Evolutionary conservation across 2,888 invertebrate species (phyloP).

Genomic region (Plebejus melissa): DNA sequence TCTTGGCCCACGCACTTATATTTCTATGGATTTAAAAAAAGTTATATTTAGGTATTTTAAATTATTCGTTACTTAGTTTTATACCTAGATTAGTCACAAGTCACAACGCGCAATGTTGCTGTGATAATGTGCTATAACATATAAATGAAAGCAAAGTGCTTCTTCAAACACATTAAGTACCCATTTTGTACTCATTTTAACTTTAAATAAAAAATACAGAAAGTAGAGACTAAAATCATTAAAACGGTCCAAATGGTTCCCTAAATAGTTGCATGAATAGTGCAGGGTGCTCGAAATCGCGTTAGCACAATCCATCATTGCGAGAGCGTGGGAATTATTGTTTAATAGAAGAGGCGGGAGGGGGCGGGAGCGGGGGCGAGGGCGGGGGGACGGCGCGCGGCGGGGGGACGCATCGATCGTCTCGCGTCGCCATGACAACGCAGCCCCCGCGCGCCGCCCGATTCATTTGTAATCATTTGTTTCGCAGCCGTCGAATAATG

Average conservation of each 20-base stretch:
- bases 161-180: no score
- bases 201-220: neutral
- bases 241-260: constrained; percentile 4
- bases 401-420: constrained; percentile 65
- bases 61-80: neutral
- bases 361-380: constrained; percentile 46
- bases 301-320: constrained; percentile 50
- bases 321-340: constrained; percentile 71
- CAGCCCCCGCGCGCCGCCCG: constrained; percentile 48
- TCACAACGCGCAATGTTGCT: neutral
- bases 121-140: neutral
- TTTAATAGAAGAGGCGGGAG: constrained; percentile 66
- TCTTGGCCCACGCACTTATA: no score
- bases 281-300: constrained; percentile 19
- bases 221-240: neutral
- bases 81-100: neutral
- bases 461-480: constrained; percentile 79
- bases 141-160: no score
- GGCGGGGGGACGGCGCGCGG: constrained; percentile 38
- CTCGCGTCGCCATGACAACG: constrained; percentile 68
- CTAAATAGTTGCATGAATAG: constrained; percentile 24
- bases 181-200: no score
- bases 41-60: no score
- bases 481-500: constrained; percentile 72
- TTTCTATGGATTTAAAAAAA: neutral